These are phyloP conservation scores for Carassius auratus DNA, from an alignment of 2,113 vertebrate genomes.

Conservation along the genomic window DNA sequence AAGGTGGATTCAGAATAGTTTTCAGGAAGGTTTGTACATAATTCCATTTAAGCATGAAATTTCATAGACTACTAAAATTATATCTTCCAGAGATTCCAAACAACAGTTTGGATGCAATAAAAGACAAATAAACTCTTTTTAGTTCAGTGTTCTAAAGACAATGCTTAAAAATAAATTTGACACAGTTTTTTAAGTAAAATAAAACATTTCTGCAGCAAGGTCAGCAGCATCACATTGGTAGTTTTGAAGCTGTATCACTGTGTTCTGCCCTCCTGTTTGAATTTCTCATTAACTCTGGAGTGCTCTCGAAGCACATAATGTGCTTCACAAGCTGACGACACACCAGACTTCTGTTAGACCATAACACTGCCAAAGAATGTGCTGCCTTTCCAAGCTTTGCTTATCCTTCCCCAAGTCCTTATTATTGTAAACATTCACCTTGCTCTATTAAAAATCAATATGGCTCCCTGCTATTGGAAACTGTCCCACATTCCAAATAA, in stretches of 20 bases:
- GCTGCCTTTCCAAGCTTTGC: not conserved
- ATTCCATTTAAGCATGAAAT: too few species aligned
- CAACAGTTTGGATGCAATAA: too few species aligned
- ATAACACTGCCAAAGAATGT: conserved; percentile 31
- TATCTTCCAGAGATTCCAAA: too few species aligned
- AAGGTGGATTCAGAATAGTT: too few species aligned
- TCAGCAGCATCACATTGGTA: not conserved
- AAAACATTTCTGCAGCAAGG: not conserved
- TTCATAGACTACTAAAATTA: too few species aligned
- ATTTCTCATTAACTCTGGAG: conserved; percentile 8
- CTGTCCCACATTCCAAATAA: conserved; percentile 19
- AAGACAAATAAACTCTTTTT: too few species aligned
- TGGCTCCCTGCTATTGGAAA: conserved; percentile 21
- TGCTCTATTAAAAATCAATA: conserved; percentile 35
- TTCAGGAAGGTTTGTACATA: too few species aligned
- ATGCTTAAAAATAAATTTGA: too few species aligned
- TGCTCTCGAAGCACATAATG: not conserved
- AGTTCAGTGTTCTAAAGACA: too few species aligned
- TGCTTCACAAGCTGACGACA: not conserved
- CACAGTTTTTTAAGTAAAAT: too few species aligned
- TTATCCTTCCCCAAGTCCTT: conserved; percentile 5
- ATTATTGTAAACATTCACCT: conserved; percentile 38
- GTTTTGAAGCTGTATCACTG: not conserved
- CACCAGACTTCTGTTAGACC: conserved; percentile 7
- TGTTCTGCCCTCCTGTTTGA: not conserved